Evolutionary conservation across 37 sponge, comb jelly and placozoan genomes (phyloP), one percentile per base, ranked within the genome.

Genomic region (Aphrocallistes beatrix): DNA sequence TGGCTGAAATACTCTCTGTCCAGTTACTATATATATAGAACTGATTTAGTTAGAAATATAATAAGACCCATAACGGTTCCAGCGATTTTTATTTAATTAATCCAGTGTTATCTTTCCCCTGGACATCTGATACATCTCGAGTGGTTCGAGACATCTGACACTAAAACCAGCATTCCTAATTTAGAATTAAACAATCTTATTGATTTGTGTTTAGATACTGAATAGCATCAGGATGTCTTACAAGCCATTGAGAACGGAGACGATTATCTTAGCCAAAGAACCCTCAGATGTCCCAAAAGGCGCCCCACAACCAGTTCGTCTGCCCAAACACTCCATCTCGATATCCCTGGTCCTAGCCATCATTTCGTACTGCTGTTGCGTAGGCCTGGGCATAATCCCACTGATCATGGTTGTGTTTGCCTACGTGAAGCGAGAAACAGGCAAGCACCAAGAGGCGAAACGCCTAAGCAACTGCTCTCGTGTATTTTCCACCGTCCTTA

Each of bases 381-480:
- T 30, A 1, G 17, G 28, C 21, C 75, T 60, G 3, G 75, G 75
- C 34, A 60, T 60, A 8, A 60, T 60, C 75, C 75, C 75, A 60
- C 10, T 60, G 3, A 13, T 60, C 10, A 60, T 60, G 75, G 75
- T 60, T 6, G 21, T 60, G 21, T 60, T 60, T 13, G 75, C 75
- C 6, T 60, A 60, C 21, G 75, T 60, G 75, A 60, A 60, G n/a
- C 75, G 75, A 6, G 75, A 60, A 13, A 21, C 10, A 3, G 75
- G 75, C 8, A 60, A 60, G 75, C 28, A 19, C 8, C 75, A 19
- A 13, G 75, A 3, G 3, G 75, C 75, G 1, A 60, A 19, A 19
- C 75, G 75, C 75, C 10, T 60, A 30, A 60, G 75, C 21, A 60
- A 60, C n/a, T 60, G n/a, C 75, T 60, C 75, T 25, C 75, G 75